Evolutionary conservation across 2,888 invertebrate genomes (phyloP).

Genomic region (Caradrina clavipalpis): DNA sequence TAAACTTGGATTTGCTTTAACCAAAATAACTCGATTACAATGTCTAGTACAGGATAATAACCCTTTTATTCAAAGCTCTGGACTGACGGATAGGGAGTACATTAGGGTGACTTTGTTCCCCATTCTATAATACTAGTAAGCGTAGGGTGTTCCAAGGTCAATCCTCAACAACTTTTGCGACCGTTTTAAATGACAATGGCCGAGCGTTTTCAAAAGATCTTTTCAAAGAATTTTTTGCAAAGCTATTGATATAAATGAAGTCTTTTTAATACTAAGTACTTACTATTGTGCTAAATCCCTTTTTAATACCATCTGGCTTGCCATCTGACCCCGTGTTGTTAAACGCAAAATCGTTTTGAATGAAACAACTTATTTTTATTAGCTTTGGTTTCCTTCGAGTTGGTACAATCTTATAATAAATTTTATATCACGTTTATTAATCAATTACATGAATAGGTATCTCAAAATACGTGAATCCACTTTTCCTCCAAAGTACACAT

Average conservation of each 20-base stretch:
- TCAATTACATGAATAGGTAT: too few relatives aligned
- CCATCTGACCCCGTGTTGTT: not conserved
- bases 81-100: not conserved
- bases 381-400: not conserved
- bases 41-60: not conserved
- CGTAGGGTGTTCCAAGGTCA: slow-evolving; percentile 9
- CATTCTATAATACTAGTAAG: not conserved
- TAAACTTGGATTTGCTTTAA: not conserved
- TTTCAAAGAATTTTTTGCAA: slow-evolving; percentile 6
- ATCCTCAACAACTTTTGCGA: not conserved
- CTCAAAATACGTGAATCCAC: too few relatives aligned
- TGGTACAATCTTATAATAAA: too few relatives aligned
- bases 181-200: slow-evolving; percentile 3
- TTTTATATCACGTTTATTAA: too few relatives aligned
- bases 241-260: not conserved
- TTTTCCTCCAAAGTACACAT: too few relatives aligned
- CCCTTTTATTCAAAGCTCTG: not conserved
- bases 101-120: not conserved
- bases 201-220: not conserved
- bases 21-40: not conserved
- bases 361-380: slow-evolving; percentile 1
- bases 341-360: not conserved
- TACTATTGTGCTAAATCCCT: slow-evolving; percentile 1
- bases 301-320: not conserved
- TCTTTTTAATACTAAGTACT: slow-evolving; percentile 7